Conservation (phyloP, 1,140 invertebrate species). For the Aphelenchoides avenae region DNA sequence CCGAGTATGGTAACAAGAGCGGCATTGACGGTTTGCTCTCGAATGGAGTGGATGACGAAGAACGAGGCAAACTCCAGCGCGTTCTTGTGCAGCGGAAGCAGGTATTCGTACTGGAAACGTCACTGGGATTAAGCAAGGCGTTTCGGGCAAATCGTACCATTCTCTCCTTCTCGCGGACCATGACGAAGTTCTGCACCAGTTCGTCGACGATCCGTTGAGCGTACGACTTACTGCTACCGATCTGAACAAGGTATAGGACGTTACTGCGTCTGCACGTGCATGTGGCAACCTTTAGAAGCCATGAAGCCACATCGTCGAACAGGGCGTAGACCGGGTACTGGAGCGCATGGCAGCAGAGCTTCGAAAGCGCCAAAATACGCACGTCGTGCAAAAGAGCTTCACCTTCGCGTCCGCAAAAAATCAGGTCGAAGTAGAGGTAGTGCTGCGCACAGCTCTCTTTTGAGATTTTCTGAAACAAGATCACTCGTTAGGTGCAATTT, state of each 20-base stretch:
- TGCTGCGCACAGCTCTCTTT: neutral
- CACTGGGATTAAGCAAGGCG: neutral
- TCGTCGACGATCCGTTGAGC: slow-evolving; percentile 3
- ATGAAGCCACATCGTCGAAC: slow-evolving; percentile 6
- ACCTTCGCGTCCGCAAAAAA: slow-evolving; percentile 7
- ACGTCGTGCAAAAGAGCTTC: slow-evolving; percentile 8
- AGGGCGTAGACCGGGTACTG: slow-evolving; percentile 5
- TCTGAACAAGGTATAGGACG: slow-evolving; percentile 1
- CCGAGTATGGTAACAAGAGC: neutral
- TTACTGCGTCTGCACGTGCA: neutral
- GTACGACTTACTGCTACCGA: slow-evolving; percentile 4
- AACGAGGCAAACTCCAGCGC: slow-evolving; percentile 5
- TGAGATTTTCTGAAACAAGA: neutral
- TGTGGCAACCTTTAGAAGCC: slow-evolving; percentile 5
- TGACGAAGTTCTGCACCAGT: slow-evolving; percentile 4
- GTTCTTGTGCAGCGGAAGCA: slow-evolving; percentile 2
- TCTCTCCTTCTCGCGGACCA: slow-evolving; percentile 1
- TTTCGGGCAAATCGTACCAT: neutral
- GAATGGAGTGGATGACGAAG: slow-evolving; percentile 2
- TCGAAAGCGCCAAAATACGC: neutral
- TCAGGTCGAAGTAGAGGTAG: slow-evolving; percentile 3
- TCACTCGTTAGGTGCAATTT: neutral
- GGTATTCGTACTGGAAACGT: slow-evolving; percentile 7
- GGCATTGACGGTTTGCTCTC: neutral
- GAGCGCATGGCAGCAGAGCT: neutral